Conservation (phyloP, 2,888 invertebrate species). For the Conistra vaccinii region DNA sequence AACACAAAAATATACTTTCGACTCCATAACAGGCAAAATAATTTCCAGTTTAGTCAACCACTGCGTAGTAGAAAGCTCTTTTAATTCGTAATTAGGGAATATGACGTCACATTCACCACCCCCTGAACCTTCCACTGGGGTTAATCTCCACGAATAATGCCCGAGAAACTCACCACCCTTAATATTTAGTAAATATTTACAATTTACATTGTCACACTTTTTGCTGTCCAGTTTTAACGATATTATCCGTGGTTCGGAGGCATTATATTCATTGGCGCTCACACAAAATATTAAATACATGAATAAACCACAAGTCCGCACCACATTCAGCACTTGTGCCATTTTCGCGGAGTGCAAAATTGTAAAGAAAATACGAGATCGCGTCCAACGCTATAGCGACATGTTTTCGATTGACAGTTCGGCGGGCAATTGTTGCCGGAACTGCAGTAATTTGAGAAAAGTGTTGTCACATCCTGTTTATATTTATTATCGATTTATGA, state of each 20-base stretch:
- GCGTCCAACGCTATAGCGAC: slow-evolving; percentile 74
- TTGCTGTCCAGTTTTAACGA: slow-evolving; percentile 76
- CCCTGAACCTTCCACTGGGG: slow-evolving; percentile 75
- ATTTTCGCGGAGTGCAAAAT: slow-evolving; percentile 77
- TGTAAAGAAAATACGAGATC: slow-evolving; percentile 76
- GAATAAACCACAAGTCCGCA: slow-evolving; percentile 89
- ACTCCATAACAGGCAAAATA: slow-evolving; percentile 73
- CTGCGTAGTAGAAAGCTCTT: slow-evolving; percentile 78
- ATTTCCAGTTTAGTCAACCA: slow-evolving; percentile 79
- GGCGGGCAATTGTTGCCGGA: slow-evolving; percentile 87
- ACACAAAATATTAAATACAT: slow-evolving; percentile 79
- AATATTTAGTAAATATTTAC: slow-evolving; percentile 88
- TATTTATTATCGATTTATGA: slow-evolving; percentile 19
- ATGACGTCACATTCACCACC: slow-evolving; percentile 82
- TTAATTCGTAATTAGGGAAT: slow-evolving; percentile 83
- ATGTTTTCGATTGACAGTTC: slow-evolving; percentile 85
- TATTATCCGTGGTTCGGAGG: slow-evolving; percentile 77
- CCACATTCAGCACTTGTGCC: slow-evolving; percentile 79
- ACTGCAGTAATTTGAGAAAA: slow-evolving; percentile 77
- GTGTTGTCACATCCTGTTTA: slow-evolving; percentile 81
- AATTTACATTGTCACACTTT: slow-evolving; percentile 77
- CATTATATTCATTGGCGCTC: slow-evolving; percentile 70
- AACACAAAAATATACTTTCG: slow-evolving; percentile 83
- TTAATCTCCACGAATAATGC: slow-evolving; percentile 86
- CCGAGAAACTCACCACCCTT: slow-evolving; percentile 85